Conservation (phyloP, 2,888 invertebrate genomes). For the Tachina fera region DNA sequence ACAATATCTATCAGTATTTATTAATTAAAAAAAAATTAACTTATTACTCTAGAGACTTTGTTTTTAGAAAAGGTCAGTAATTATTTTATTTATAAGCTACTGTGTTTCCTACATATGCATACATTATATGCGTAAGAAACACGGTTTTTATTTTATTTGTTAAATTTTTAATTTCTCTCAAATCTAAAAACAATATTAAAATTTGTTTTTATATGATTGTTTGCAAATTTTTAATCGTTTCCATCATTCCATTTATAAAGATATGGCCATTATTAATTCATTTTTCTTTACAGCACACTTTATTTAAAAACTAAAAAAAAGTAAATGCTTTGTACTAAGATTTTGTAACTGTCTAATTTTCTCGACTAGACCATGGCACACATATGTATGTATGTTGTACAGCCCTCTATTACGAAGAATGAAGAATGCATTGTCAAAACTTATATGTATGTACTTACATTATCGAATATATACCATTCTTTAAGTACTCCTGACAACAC, state of each 20-base stretch:
- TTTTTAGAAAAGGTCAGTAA: constrained; percentile 77
- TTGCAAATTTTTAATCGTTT: constrained; percentile 72
- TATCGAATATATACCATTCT: no score
- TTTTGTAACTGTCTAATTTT: no score
- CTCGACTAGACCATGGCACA: no score
- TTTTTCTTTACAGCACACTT: constrained; percentile 44
- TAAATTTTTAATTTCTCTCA: background rate
- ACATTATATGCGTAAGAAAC: background rate
- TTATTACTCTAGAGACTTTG: background rate
- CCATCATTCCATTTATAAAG: constrained; percentile 75
- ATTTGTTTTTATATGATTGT: constrained; percentile 29
- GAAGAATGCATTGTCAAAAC: no score
- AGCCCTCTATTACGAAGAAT: no score
- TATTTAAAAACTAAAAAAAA: background rate
- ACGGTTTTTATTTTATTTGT: background rate
- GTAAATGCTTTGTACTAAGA: no score
- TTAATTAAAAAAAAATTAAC: no score
- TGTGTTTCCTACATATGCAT: background rate
- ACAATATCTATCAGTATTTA: background rate
- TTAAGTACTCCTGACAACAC: no score
- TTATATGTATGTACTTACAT: no score
- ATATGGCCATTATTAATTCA: constrained; percentile 41
- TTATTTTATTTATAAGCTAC: constrained; percentile 36
- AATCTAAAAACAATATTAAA: background rate
- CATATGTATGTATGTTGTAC: no score